phyloP scores from a whole-genome alignment of 2,113 vertebrate genomes.

The Halcyon senegalensis region DNA sequence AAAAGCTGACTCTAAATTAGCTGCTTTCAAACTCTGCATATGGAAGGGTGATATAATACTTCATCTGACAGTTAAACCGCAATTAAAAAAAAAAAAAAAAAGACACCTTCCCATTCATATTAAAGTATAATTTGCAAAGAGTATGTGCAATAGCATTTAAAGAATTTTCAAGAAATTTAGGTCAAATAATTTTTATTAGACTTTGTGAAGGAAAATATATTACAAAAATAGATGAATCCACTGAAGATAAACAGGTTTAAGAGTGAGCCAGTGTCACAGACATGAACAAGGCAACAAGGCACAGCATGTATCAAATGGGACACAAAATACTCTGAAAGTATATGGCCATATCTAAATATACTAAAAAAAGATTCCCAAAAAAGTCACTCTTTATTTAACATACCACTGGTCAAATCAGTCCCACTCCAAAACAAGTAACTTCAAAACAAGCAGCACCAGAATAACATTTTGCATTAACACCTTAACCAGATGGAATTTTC shows the following conservation, averaged over 20 bases:
- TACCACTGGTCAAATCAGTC: neutral
- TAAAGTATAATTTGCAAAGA: neutral
- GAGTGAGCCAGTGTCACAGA: neutral
- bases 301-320: neutral
- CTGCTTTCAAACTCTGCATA: neutral
- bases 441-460: neutral
- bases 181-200: neutral
- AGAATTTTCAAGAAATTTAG: neutral
- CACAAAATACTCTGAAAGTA: neutral
- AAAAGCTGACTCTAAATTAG: neutral
- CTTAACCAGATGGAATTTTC: neutral
- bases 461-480: neutral
- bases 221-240: neutral
- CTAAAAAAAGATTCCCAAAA: neutral
- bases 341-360: neutral
- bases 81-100: neutral
- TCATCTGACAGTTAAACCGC: neutral
- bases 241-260: neutral
- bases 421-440: neutral
- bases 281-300: neutral
- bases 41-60: neutral
- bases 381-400: neutral
- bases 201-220: neutral
- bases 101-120: neutral
- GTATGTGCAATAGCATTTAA: neutral